Evolutionary conservation across 2,888 invertebrate species (phyloP), one percentile per base, ranked within the genome.

Genomic region (Ochropleura plecta): DNA sequence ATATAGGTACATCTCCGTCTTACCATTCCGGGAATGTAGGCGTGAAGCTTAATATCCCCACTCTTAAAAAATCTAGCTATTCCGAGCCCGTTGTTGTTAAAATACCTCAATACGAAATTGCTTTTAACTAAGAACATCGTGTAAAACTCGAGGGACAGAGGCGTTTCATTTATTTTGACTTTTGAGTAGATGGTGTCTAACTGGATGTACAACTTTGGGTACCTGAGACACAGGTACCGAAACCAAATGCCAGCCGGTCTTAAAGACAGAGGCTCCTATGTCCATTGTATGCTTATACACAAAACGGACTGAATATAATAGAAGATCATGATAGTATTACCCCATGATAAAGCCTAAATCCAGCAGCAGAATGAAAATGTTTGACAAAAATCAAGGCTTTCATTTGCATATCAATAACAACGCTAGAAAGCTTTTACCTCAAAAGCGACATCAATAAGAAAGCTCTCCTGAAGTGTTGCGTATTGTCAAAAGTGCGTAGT

Each of bases 181-280:
- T 44, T 44, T 68, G 74, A 63, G n/a, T 74, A 78, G 70, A 74
- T 70, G 69, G 66, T 73, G 57, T 60, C 30, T 67, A 76, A 57
- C 70, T 70, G 80, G 57, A 64, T 70, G 69, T 68, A 70, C 46
- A 69, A 69, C 51, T 79, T 80, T 55, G 42, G 69, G 55, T 83
- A 82, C 82, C 82, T 82, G 82, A 64, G 76, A 10, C 73, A 59
- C 82, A 82, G 82, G 84, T 83, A 83, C 63, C 68, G 9, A 80
- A 76, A 80, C 73, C 53, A 71, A 80, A 77, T n/a, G 71, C 64
- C 76, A 76, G 48, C 65, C 80, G 60, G 44, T 55, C 53, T 62
- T 55, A 60, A 59, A 79, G 72, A 79, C 76, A 79, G 53, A 73
- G 59, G 69, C 63, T 65, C 8, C 46, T 60, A 64, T 57, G 30